Conservation (phyloP, 2,888 invertebrate genomes). For the Serripes groenlandicus region DNA sequence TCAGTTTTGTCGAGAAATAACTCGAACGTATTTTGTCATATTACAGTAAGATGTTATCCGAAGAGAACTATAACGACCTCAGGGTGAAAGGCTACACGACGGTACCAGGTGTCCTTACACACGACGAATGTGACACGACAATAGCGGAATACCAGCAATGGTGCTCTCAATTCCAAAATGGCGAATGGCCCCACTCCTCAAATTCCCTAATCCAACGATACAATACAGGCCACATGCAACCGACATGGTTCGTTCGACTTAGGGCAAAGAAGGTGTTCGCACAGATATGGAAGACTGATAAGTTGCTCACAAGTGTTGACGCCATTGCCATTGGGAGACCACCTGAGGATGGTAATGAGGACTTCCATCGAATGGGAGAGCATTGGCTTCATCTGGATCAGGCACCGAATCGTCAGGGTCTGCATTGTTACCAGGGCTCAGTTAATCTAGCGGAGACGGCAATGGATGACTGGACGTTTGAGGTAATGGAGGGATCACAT, state of each 20-base stretch:
- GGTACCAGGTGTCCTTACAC: constrained; percentile 24
- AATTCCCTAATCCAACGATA: constrained; percentile 78
- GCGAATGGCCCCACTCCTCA: constrained; percentile 32
- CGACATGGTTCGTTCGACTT: constrained; percentile 78
- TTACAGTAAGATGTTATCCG: constrained; percentile 32
- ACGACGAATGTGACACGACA: constrained; percentile 28
- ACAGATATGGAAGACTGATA: constrained; percentile 80
- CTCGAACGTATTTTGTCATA: background rate
- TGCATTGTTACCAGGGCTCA: constrained; percentile 81
- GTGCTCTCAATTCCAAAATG: constrained; percentile 45
- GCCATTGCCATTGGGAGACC: constrained; percentile 82
- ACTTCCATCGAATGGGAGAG: constrained; percentile 57
- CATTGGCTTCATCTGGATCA: constrained; percentile 79
- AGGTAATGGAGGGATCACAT: constrained; percentile 75
- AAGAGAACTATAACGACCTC: constrained; percentile 18
- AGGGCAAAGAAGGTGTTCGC: constrained; percentile 78
- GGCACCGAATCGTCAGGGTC: constrained; percentile 69
- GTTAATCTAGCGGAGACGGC: constrained; percentile 76
- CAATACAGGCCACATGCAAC: constrained; percentile 75
- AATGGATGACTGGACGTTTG: constrained; percentile 74
- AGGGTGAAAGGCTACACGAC: constrained; percentile 34
- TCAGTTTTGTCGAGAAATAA: no score
- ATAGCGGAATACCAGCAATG: constrained; percentile 32
- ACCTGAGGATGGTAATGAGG: constrained; percentile 77
- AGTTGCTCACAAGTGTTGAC: constrained; percentile 80